A percentile compares a stretch with the other conserved stretches of the same genome.
phyloP scores from a whole-genome alignment of 2,113 vertebrate species.

The Strix aluco region DNA sequence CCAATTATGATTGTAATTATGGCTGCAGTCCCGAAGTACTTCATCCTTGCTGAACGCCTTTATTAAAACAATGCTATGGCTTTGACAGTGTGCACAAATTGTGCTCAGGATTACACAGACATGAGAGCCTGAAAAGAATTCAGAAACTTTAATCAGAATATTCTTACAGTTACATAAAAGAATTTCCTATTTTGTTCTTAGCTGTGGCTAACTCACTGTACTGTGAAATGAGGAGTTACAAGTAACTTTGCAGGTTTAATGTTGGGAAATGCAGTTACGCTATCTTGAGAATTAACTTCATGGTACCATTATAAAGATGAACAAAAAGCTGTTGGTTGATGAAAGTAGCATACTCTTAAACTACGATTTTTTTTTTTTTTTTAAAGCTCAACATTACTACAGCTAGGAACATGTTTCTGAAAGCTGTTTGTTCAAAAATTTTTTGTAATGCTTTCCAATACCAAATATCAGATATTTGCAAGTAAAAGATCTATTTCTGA shows the following conservation, averaged over 20 bases:
- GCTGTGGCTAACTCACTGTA: not conserved
- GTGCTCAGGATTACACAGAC: not conserved
- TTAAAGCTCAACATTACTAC: not conserved
- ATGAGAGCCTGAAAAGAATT: not conserved
- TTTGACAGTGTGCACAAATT: not conserved
- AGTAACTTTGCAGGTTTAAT: not conserved
- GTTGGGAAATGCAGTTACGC: not conserved
- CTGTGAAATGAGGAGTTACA: not conserved
- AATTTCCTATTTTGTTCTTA: not conserved
- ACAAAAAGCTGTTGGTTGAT: not conserved
- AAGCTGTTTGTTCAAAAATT: not conserved
- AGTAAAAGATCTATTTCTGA: not conserved
- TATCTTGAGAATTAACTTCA: not conserved
- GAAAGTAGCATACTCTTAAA: not conserved
- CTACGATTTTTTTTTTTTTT: not conserved
- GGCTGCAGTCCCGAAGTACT: not conserved
- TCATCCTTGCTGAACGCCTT: not conserved
- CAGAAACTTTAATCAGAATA: not conserved
- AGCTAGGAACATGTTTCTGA: not conserved
- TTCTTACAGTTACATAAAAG: not conserved
- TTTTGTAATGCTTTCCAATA: not conserved
- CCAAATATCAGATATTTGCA: not conserved
- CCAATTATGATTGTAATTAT: constrained; percentile 1
- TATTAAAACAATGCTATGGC: not conserved
- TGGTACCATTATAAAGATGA: not conserved